These are phyloP conservation scores for Myoxocephalus aenaeus DNA, from an alignment of 2,797 vertebrate species.

Conservation along the genomic window DNA sequence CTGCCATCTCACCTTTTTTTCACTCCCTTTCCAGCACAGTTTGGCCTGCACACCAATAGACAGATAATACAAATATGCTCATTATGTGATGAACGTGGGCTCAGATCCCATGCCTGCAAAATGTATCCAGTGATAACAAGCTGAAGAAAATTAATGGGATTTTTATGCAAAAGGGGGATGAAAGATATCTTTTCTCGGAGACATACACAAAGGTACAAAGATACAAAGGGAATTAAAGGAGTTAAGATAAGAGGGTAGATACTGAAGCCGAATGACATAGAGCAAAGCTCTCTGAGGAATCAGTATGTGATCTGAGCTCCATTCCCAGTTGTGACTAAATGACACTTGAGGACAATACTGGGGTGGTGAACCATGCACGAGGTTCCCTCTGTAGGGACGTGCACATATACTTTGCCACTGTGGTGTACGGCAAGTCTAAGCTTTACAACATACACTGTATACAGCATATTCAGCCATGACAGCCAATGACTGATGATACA, in stretches of 20 bases:
- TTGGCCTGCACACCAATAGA: conserved; percentile 19
- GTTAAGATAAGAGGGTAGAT: conserved; percentile 64
- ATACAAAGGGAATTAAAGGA: conserved; percentile 59
- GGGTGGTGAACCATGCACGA: conserved; percentile 51
- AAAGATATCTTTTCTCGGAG: conserved; percentile 52
- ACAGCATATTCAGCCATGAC: background rate
- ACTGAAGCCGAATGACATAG: conserved; percentile 50
- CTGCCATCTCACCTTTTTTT: background rate
- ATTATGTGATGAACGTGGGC: conserved; percentile 45
- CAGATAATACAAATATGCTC: conserved; percentile 45
- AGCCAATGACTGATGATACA: background rate
- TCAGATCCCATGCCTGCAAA: conserved; percentile 47
- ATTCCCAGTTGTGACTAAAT: conserved; percentile 53
- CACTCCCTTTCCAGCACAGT: conserved; percentile 12
- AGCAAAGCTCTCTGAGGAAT: conserved; percentile 53
- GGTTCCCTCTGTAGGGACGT: conserved; percentile 10
- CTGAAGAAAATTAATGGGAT: conserved; percentile 64
- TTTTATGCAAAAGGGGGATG: conserved; percentile 65
- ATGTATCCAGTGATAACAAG: conserved; percentile 44
- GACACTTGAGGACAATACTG: conserved; percentile 54
- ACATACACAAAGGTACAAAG: conserved; percentile 45
- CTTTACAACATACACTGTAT: background rate
- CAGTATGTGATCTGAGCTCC: conserved; percentile 54
- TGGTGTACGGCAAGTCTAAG: background rate
- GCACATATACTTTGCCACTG: background rate